Evolutionary conservation across 2,113 vertebrate species (phyloP).

Genomic region (Speoplatyrhinus poulsoni): DNA sequence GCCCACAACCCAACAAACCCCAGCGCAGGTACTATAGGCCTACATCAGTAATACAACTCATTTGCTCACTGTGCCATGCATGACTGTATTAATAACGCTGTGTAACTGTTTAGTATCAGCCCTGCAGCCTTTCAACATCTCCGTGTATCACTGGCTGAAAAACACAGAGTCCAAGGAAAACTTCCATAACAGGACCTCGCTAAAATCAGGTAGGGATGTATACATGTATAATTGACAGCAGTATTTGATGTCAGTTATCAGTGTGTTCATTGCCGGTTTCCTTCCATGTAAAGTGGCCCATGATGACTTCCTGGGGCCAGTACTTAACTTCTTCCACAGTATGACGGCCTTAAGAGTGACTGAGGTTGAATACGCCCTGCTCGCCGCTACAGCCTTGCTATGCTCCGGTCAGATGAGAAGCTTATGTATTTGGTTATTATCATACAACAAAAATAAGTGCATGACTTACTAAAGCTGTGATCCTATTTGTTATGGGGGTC

Average conservation of each 20-base stretch:
- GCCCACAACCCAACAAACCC: slow-evolving; percentile 76
- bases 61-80: background rate
- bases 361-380: slow-evolving; percentile 88
- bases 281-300: slow-evolving; percentile 74
- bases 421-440: background rate
- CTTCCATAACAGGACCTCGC: slow-evolving; percentile 36
- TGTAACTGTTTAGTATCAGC: slow-evolving; percentile 42
- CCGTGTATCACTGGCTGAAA: slow-evolving; percentile 63
- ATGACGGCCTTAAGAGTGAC: slow-evolving; percentile 86
- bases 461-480: background rate
- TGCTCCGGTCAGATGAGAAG: slow-evolving; percentile 84
- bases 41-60: background rate
- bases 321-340: slow-evolving; percentile 92
- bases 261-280: background rate
- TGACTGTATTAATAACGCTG: background rate
- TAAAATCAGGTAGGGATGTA: slow-evolving; percentile 57
- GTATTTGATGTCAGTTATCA: background rate
- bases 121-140: slow-evolving; percentile 62
- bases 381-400: slow-evolving; percentile 86
- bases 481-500: background rate
- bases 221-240: background rate
- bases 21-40: slow-evolving; percentile 73
- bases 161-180: slow-evolving; percentile 60
- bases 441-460: background rate
- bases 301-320: slow-evolving; percentile 84